Evolutionary conservation across 2,888 invertebrate species (phyloP).

Genomic region (Pollenia amentaria): DNA sequence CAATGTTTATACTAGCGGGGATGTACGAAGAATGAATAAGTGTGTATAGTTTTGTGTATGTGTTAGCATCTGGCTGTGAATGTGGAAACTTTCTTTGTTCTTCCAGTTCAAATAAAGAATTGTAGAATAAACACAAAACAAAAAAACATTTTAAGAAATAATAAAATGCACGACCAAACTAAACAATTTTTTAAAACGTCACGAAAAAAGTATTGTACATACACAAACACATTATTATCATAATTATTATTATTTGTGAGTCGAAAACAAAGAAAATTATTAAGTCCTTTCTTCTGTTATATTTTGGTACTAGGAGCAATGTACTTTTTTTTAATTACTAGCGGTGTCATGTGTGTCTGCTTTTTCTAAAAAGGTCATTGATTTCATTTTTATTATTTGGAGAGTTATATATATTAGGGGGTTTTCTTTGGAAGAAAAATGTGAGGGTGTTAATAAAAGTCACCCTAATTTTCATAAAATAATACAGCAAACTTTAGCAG

Average conservation of each 20-base stretch:
- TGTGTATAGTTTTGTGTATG: constrained; percentile 26
- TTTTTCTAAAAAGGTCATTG: constrained; percentile 69
- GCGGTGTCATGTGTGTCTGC: neutral
- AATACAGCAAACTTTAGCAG: neutral
- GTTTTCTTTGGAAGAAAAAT: neutral
- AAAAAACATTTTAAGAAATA: neutral
- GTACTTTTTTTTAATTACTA: constrained; percentile 14
- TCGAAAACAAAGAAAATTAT: constrained; percentile 2
- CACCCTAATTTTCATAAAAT: neutral
- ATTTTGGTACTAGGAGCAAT: constrained; percentile 28
- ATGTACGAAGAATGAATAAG: constrained; percentile 12
- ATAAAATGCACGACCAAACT: neutral
- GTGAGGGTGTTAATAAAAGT: constrained; percentile 25
- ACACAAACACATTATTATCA: constrained; percentile 1
- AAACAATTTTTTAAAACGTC: constrained; percentile 22
- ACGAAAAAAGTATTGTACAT: constrained; percentile 13
- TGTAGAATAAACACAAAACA: constrained; percentile 36
- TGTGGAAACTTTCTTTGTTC: constrained; percentile 70
- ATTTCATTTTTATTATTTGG: constrained; percentile 34
- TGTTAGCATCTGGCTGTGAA: constrained; percentile 27
- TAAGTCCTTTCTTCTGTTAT: constrained; percentile 17
- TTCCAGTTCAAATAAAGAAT: constrained; percentile 63
- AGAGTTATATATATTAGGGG: constrained; percentile 21
- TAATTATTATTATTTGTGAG: neutral
- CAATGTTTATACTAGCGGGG: constrained; percentile 18